These are phyloP conservation scores for Odontesthes bonariensis DNA, from an alignment of 2,113 vertebrate genomes.

Conservation along the genomic window DNA sequence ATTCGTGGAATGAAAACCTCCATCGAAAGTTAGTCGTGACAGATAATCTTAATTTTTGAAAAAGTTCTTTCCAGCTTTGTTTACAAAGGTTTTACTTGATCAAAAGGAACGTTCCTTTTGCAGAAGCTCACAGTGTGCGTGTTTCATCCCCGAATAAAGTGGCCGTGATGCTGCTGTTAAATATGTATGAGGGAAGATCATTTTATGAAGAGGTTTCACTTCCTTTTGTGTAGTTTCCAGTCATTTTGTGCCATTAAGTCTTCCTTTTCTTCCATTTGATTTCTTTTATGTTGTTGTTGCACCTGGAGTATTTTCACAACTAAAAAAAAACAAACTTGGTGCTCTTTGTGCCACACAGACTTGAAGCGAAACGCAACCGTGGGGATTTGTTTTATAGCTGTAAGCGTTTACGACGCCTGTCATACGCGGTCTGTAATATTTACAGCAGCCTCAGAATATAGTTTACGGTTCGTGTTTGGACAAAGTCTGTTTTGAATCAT, in stretches of 20 bases:
- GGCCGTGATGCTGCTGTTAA: slow-evolving; percentile 17
- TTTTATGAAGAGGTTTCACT: background rate
- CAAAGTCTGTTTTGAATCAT: slow-evolving; percentile 13
- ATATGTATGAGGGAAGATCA: background rate
- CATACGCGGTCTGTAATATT: too few relatives aligned
- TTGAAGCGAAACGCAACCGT: background rate
- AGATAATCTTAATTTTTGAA: background rate
- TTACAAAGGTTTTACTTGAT: background rate
- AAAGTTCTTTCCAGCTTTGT: background rate
- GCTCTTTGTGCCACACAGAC: background rate
- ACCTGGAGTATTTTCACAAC: background rate
- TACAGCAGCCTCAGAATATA: background rate
- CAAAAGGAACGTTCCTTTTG: background rate
- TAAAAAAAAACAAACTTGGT: too few relatives aligned
- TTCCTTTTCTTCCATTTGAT: background rate
- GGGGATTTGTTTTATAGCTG: background rate
- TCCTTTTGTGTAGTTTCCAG: background rate
- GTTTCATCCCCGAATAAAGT: background rate
- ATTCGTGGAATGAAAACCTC: background rate
- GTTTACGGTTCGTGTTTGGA: slow-evolving; percentile 5
- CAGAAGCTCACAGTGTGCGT: background rate
- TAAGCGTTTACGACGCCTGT: background rate
- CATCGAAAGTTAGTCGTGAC: background rate
- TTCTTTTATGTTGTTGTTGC: background rate
- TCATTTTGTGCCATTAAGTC: slow-evolving; percentile 9